Evolutionary conservation across 2,113 vertebrate species (phyloP), one percentile per base, ranked within the genome.

Genomic region (Ceratotherium simum): DNA sequence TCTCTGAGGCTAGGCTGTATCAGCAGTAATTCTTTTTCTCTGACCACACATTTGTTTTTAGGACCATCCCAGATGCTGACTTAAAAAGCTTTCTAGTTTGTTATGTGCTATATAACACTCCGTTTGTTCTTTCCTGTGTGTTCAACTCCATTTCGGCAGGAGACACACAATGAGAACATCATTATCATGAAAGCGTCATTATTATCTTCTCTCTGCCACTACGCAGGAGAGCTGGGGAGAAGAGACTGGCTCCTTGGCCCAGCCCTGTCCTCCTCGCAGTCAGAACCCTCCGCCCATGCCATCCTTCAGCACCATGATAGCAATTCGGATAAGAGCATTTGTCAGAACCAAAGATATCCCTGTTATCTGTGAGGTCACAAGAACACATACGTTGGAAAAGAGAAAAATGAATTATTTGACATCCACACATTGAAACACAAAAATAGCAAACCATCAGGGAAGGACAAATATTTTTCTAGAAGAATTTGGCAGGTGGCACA

Each of bases 1-100:
- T 73, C 85, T 14, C 36, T 81, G 91, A 88, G 88, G 70, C 79
- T 54, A 16, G 89, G 18, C 0, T 3, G 39, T 51, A 64, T 78
- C 56, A 65, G 90, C 25, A 21, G 78, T 29, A 51, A 97, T 90
- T 90, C 75, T 84, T 92, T 86, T n/a, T 79, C 60, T 94, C 89
- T 33, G 69, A 60, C 87, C 56, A 11, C n/a, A 72, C 51, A 25
- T 81, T 92, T 94, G 70, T 84, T 96, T 93, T 91, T 51, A 72
- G 54, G 72, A 69, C 56, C 18, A 62, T 31, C 42, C 51, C 67
- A 64, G 87, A 78, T 42, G 67, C 91, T 70, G 67, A 89, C 89
- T 95, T 97, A 54, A 81, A 78, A 85, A 76, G 69, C 56, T 58
- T 82, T 69, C 88, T 25, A 29, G 76, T 79, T 54, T 36, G n/a